These are phyloP conservation scores for Propithecus perrieri DNA, from an alignment of 2,797 vertebrate genomes.

Conservation along the genomic window DNA sequence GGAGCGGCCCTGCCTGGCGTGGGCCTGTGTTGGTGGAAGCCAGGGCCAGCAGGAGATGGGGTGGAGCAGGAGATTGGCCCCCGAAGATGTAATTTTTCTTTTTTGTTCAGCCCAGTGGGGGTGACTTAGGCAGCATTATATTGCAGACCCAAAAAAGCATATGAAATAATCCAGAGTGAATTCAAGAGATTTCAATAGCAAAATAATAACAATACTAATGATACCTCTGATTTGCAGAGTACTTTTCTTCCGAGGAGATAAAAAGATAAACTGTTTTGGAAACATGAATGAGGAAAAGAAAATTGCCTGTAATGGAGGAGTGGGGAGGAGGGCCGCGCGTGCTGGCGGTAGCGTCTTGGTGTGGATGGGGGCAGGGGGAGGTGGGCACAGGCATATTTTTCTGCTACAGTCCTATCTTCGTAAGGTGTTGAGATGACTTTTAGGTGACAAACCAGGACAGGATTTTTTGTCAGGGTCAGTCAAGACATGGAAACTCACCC, in stretches of 20 bases:
- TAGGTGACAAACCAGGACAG: not conserved
- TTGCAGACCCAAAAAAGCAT: constrained; percentile 73
- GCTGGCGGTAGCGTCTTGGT: not conserved
- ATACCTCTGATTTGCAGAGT: constrained; percentile 75
- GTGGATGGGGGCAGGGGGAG: not conserved
- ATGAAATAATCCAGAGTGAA: constrained; percentile 78
- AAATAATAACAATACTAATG: constrained; percentile 82
- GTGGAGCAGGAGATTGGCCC: constrained; percentile 69
- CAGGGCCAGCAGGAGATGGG: constrained; percentile 70
- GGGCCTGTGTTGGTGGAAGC: constrained; percentile 47
- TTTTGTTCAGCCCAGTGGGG: constrained; percentile 80
- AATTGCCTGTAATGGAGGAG: constrained; percentile 33
- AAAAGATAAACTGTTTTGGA: constrained; percentile 82
- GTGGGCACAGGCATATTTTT: not conserved
- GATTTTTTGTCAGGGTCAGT: not conserved
- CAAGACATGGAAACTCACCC: not conserved
- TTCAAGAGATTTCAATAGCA: constrained; percentile 80
- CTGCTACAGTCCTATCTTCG: not conserved
- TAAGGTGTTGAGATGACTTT: not conserved
- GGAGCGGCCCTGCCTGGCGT: constrained; percentile 43
- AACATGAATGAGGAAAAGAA: constrained; percentile 66
- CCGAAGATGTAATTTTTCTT: constrained; percentile 78
- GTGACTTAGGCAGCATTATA: constrained; percentile 74
- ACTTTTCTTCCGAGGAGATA: constrained; percentile 79
- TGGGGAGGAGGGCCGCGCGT: not conserved